Evolutionary conservation across 1,140 invertebrate species (phyloP).

Genomic region (Temnothorax longispinosus): DNA sequence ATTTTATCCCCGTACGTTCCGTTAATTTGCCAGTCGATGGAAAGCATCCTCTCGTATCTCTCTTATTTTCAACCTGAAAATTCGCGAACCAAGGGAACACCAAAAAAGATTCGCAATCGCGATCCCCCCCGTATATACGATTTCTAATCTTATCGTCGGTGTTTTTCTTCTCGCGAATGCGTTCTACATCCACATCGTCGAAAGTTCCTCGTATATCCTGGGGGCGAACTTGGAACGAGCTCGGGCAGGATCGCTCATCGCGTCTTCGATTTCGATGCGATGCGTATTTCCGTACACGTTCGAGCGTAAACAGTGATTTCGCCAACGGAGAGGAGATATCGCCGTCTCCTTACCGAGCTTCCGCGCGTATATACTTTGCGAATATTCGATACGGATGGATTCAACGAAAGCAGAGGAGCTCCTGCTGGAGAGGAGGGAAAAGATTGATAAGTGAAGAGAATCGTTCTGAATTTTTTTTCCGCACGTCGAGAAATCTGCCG

Average conservation of each 20-base stretch:
- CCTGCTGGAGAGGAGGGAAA: not conserved
- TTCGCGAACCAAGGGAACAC: not conserved
- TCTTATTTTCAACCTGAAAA: not conserved
- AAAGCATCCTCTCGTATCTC: slow-evolving; percentile 14
- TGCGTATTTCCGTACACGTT: slow-evolving; percentile 37
- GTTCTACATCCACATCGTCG: not conserved
- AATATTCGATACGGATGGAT: slow-evolving; percentile 27
- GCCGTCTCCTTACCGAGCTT: slow-evolving; percentile 3
- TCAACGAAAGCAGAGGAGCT: not conserved
- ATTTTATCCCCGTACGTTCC: not conserved
- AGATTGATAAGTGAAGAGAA: slow-evolving; percentile 35
- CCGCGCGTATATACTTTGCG: slow-evolving; percentile 10
- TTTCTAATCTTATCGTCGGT: slow-evolving; percentile 28
- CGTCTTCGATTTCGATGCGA: slow-evolving; percentile 30
- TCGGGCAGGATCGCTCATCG: slow-evolving; percentile 31
- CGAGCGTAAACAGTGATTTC: slow-evolving; percentile 50
- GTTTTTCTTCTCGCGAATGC: not conserved
- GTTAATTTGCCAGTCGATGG: not conserved
- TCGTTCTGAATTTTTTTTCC: not conserved
- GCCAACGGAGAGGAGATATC: not conserved
- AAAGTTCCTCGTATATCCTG: slow-evolving; percentile 27
- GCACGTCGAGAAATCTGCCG: not conserved
- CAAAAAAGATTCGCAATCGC: not conserved
- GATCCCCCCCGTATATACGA: not conserved
- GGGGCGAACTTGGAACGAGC: slow-evolving; percentile 1